Evolutionary conservation across 2,113 vertebrate genomes (phyloP).

Genomic region (Strigops habroptila): DNA sequence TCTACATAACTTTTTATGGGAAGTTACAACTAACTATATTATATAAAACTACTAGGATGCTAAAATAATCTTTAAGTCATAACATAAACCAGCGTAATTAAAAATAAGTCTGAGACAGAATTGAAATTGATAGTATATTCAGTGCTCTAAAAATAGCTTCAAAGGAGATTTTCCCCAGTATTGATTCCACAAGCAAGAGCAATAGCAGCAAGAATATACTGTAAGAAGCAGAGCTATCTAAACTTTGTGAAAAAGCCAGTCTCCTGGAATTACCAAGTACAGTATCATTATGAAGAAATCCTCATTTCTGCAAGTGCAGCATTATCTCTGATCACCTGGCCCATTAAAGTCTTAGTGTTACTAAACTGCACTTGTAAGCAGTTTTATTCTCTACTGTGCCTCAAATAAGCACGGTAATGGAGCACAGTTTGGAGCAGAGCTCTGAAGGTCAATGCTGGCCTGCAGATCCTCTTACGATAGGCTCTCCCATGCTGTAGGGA

Average conservation of each 20-base stretch:
- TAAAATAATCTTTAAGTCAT: not conserved
- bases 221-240: not conserved
- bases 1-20: not conserved
- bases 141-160: constrained; percentile 8
- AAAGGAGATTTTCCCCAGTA: not conserved
- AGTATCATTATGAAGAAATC: not conserved
- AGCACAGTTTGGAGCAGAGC: not conserved
- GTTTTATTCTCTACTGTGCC: not conserved
- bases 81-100: not conserved
- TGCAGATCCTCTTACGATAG: not conserved
- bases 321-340: not conserved
- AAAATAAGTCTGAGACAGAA: constrained; percentile 5
- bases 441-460: not conserved
- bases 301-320: not conserved
- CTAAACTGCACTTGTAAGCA: not conserved
- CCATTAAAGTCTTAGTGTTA: not conserved
- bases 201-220: not conserved
- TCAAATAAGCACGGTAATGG: not conserved
- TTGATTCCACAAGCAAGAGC: not conserved
- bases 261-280: not conserved
- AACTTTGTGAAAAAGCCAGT: not conserved
- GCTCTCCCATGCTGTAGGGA: rapidly evolving
- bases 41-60: not conserved
- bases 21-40: not conserved
- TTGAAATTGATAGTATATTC: not conserved